Base-by-base conservation (phyloP, 1,140 invertebrate genomes). In the Lasaia peninsularis region DNA sequence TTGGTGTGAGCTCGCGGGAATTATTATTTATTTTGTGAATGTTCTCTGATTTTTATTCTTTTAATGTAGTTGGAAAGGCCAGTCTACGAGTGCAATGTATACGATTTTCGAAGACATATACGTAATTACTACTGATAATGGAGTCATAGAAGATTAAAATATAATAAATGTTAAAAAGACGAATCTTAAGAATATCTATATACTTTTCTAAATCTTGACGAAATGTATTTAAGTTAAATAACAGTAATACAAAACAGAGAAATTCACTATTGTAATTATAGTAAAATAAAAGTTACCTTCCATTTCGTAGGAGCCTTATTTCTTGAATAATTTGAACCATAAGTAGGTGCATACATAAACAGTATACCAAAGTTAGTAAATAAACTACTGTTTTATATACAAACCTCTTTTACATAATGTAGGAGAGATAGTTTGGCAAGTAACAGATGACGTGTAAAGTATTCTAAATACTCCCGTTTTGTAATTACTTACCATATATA, bases 31-130 rank as follows among this genome's bases (percentile, higher is more conserved):
- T 69, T 78, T 74, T 74, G 71, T 75, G 70, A 69, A 76, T 81
- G 69, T 73, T 78, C 72, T 80, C 73, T 76, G 69, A 73, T 77
- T 75, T 74, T 63, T 62, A 70, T 65, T 71, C 69, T 74, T 57
- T 75, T 75, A 71, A 75, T 80, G 74, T 81, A 73, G 74, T 78
- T 73, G 79, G 75, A 69, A 79, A 83, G 84, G 82, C 86, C 84
- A 87, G 84, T 80, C 71, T 74, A 83, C 81, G 83, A 84, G 86
- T 88, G 86, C 86, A 89, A 89, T 89, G 84, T 89, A 89, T 89
- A 89, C 84, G 86, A 88, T 87, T 88, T 88, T 81, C 73, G 80
- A 84, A 70, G 75, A 84, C 79, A 86, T 86, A 88, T 88, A 88
- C 86, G 86, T 88, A 88, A 88, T 82, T 82, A 77, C 75, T 76